Evolutionary conservation across 2,888 invertebrate species (phyloP).

Genomic region (Zygaena filipendulae): DNA sequence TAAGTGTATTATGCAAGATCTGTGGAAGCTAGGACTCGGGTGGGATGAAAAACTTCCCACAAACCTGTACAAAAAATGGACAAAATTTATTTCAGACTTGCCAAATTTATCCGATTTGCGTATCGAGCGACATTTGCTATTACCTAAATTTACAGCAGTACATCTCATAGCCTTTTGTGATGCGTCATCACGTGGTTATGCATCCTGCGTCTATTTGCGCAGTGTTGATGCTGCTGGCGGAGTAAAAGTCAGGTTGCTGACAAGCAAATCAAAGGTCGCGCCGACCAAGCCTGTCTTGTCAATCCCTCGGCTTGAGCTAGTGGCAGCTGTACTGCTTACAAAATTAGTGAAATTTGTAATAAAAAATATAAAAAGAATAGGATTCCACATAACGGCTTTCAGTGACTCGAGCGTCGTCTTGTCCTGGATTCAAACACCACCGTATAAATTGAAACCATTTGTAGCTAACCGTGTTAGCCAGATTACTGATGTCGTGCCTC

Average conservation of each 20-base stretch:
- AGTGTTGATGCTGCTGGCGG: no score
- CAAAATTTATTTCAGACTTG: constrained; percentile 1
- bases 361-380: background rate
- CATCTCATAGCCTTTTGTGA: constrained; percentile 5
- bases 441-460: constrained; percentile 11
- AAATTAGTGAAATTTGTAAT: constrained; percentile 5
- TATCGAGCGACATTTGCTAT: constrained; percentile 2
- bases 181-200: constrained; percentile 6
- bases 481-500: constrained; percentile 4
- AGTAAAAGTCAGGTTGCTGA: no score
- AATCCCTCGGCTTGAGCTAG: no score
- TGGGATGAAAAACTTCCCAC: constrained; percentile 7
- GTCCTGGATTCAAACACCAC: no score
- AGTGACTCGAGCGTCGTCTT: constrained; percentile 5
- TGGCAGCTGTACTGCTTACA: no score
- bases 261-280: constrained; percentile 1
- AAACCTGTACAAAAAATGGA: constrained; percentile 2
- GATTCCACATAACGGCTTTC: background rate
- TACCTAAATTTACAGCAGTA: background rate
- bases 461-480: constrained; percentile 6
- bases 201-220: constrained; percentile 2
- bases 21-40: constrained; percentile 9
- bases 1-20: constrained; percentile 10
- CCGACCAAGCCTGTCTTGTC: constrained; percentile 1
- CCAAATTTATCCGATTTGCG: constrained; percentile 1